phyloP scores from a whole-genome alignment of 1,140 invertebrate species.

The Lepidotrigona ventralis region DNA sequence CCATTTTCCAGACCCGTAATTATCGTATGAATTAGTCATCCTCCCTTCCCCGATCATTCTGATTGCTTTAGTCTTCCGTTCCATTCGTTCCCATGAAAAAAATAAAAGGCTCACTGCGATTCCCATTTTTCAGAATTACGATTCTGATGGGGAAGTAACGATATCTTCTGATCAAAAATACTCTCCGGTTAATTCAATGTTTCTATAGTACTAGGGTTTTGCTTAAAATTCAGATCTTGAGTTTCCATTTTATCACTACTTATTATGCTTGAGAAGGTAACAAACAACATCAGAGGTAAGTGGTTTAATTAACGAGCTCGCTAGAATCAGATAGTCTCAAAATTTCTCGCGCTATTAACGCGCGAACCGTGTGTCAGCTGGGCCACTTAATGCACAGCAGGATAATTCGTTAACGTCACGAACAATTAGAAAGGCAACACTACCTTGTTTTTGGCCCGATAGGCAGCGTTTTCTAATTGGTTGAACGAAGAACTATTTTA shows the following conservation, averaged over 20 bases:
- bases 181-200: background rate
- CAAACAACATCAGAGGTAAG: too few species aligned
- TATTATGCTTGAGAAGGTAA: background rate
- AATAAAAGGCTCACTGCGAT: background rate
- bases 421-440: background rate
- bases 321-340: background rate
- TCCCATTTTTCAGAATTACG: background rate
- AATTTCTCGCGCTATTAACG: background rate
- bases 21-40: conserved; percentile 57
- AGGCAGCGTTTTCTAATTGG: conserved; percentile 13
- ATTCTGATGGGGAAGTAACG: background rate
- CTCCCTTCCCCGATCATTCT: background rate
- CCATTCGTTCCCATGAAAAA: background rate
- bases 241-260: background rate
- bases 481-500: background rate
- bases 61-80: background rate
- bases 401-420: conserved; percentile 9
- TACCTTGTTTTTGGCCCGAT: background rate
- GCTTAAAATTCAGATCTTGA: background rate
- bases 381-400: background rate
- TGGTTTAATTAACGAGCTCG: background rate
- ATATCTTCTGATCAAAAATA: background rate
- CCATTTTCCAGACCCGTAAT: conserved; percentile 53
- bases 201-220: background rate
- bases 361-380: background rate